A percentile compares a stretch with the other conserved stretches of the same genome.
Evolutionary conservation across 2,888 invertebrate species (phyloP).

Genomic region (Frankliniella intonsa): DNA sequence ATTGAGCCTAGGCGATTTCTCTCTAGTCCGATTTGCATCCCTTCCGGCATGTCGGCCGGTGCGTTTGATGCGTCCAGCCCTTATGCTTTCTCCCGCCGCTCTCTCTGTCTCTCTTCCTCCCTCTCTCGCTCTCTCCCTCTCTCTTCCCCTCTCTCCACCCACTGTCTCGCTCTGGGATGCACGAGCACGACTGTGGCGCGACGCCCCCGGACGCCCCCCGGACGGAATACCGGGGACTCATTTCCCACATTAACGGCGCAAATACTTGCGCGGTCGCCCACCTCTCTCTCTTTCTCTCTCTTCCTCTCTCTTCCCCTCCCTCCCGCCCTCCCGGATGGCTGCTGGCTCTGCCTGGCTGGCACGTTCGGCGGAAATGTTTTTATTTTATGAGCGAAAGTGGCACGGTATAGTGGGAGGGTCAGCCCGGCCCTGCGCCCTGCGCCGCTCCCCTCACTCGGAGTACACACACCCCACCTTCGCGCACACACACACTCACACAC

Average conservation of each 20-base stretch:
- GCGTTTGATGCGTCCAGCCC: background rate
- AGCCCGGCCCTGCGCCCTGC: too few relatives aligned
- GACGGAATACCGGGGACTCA: background rate
- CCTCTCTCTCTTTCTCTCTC: background rate
- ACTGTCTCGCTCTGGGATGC: too few relatives aligned
- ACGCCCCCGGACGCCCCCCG: background rate
- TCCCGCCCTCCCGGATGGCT: too few relatives aligned
- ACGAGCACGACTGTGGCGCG: too few relatives aligned
- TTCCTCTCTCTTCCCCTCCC: background rate
- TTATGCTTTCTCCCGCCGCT: background rate
- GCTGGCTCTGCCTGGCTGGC: background rate
- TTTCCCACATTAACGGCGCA: conserved; percentile 18
- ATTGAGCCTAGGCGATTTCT: too few relatives aligned
- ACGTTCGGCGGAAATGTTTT: background rate
- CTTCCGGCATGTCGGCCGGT: background rate
- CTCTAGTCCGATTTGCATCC: conserved; percentile 9
- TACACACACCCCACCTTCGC: background rate
- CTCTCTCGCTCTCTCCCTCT: too few relatives aligned
- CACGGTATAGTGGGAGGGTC: background rate
- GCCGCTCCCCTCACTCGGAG: too few relatives aligned
- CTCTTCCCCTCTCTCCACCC: too few relatives aligned
- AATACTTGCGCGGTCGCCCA: background rate
- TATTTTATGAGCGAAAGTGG: conserved; percentile 2
- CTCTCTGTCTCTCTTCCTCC: too few relatives aligned
- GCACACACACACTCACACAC: background rate